A percentile compares a stretch with the other conserved stretches of the same genome.
Evolutionary conservation across 2,797 vertebrate species (phyloP).

Genomic region (Graptemys geographica): DNA sequence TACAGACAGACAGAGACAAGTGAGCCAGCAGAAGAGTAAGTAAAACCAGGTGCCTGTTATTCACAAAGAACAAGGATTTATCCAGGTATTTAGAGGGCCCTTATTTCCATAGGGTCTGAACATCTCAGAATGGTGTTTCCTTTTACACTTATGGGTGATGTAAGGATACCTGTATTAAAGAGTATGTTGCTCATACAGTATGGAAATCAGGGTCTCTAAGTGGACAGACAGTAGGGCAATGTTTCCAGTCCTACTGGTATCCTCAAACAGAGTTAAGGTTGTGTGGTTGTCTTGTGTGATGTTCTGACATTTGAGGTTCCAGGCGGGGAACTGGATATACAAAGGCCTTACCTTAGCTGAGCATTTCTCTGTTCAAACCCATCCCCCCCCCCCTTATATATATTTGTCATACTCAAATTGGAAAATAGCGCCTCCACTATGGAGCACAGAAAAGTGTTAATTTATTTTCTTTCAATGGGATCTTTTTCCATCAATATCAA

Average conservation of each 20-base stretch:
- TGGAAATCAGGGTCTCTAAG: too few species aligned
- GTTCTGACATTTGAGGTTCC: too few species aligned
- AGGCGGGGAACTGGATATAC: background rate
- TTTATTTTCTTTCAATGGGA: slow-evolving; percentile 87
- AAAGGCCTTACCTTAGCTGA: background rate
- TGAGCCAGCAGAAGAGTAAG: background rate
- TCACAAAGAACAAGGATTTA: background rate
- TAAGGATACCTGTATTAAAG: too few species aligned
- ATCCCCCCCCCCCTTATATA: too few species aligned
- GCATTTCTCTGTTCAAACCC: background rate
- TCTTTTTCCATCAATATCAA: slow-evolving; percentile 91
- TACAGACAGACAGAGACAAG: background rate
- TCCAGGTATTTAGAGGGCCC: too few species aligned
- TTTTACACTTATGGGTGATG: too few species aligned
- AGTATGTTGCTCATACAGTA: too few species aligned
- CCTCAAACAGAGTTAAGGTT: background rate
- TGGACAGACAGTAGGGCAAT: too few species aligned
- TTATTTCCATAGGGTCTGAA: too few species aligned
- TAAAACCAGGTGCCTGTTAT: background rate
- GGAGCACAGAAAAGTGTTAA: slow-evolving; percentile 81
- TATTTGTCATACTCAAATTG: too few species aligned
- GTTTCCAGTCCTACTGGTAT: too few species aligned
- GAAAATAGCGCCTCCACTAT: slow-evolving; percentile 13
- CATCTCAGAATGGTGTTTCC: too few species aligned
- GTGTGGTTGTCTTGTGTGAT: background rate